These are phyloP conservation scores for Pseudorhiza aurosa DNA, from an alignment of 30 jellyfish, hydroid and myxozoan genomes.

Conservation along the genomic window DNA sequence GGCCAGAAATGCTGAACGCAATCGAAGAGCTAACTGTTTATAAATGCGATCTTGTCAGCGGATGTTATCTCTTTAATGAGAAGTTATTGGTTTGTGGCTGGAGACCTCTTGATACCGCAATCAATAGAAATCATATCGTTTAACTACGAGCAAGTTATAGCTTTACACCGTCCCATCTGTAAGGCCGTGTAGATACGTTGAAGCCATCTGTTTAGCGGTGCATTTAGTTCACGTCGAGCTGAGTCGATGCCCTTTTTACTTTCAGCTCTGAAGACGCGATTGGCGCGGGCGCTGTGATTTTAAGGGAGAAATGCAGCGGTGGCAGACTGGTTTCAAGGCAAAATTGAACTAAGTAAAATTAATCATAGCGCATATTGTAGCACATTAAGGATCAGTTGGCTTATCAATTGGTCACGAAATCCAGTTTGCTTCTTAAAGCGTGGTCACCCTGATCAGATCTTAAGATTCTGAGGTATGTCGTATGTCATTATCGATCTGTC, in stretches of 20 bases:
- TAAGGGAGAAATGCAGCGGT: too few species aligned
- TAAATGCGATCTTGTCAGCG: conserved; percentile 15
- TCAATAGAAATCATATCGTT: conserved; percentile 10
- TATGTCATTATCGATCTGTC: not conserved
- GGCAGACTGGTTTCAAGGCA: not conserved
- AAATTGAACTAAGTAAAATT: not conserved
- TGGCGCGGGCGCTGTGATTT: too few species aligned
- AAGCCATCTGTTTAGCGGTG: not conserved
- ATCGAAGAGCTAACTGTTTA: conserved; percentile 1
- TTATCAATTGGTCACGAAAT: not conserved
- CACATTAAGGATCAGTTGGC: conserved; percentile 1
- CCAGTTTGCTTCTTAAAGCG: not conserved
- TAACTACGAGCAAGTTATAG: not conserved
- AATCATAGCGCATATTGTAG: not conserved
- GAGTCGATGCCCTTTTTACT: not conserved
- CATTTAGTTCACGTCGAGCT: not conserved
- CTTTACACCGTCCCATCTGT: conserved; percentile 14
- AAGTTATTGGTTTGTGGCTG: conserved; percentile 47
- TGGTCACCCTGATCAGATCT: not conserved
- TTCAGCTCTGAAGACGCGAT: too few species aligned
- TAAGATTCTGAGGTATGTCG: not conserved
- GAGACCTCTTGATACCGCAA: conserved; percentile 40
- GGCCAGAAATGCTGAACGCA: not conserved
- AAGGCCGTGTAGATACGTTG: conserved; percentile 18
- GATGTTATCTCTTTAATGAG: conserved; percentile 34